Conservation (phyloP, 1,140 invertebrate species). For the Mamestra configurata region DNA sequence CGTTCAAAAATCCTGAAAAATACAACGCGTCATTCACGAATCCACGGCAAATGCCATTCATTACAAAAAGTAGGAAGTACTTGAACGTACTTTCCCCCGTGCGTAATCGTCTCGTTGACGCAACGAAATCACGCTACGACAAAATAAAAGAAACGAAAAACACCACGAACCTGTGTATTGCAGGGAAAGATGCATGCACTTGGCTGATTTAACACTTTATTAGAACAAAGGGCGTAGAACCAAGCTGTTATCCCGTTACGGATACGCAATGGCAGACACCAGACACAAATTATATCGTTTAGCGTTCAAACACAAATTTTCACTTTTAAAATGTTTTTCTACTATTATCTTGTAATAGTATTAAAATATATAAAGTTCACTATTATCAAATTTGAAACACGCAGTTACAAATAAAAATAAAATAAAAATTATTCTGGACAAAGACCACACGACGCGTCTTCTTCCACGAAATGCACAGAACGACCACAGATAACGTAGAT, state of each 20-base stretch:
- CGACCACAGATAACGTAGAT: conserved; percentile 37
- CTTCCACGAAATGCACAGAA: conserved; percentile 70
- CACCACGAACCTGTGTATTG: conserved; percentile 83
- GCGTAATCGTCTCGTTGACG: conserved; percentile 76
- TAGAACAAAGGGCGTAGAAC: conserved; percentile 84
- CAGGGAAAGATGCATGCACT: conserved; percentile 88
- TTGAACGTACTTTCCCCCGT: conserved; percentile 81
- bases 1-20: conserved; percentile 86
- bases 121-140: conserved; percentile 46
- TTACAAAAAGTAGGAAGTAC: conserved; percentile 79
- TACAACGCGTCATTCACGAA: conserved; percentile 59
- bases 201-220: conserved; percentile 84
- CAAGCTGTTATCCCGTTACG: conserved; percentile 88
- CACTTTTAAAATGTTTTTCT: conserved; percentile 68
- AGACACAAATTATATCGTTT: conserved; percentile 74
- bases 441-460: conserved; percentile 77
- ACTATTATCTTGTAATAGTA: conserved; percentile 74
- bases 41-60: conserved; percentile 46
- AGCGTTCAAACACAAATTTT: conserved; percentile 68
- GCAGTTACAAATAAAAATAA: conserved; percentile 77
- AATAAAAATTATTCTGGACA: conserved; percentile 80
- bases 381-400: conserved; percentile 60
- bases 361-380: conserved; percentile 63
- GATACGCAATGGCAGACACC: conserved; percentile 84
- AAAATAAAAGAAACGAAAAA: not conserved